Evolutionary conservation across 2,888 invertebrate genomes (phyloP), one percentile per base, ranked within the genome.

Genomic region (Eumacrocentrus americanus): DNA sequence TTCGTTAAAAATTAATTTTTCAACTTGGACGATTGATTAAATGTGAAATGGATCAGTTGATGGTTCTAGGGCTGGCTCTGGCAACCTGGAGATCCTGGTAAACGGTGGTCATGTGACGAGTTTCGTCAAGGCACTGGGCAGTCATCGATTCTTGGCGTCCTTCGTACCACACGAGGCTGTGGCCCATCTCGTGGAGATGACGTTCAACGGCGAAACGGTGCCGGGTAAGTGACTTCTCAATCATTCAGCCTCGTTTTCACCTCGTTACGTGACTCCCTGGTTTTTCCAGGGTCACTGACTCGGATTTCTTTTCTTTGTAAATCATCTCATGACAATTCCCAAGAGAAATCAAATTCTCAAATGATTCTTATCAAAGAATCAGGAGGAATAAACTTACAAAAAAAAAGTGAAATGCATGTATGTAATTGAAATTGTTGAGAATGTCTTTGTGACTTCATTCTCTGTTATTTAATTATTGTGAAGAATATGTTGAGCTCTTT

Each of bases 61-160:
- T 82, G 96, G 97, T 58, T 91, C 94, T 61, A 88, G 89, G 67
- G 97, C 98, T n/a, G 98, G 98, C 35, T 94, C 95, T 2, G 98
- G 98, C 12, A 96, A 97, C 82, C 83, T 98, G 68, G 98, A 98
- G 82, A 92, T 98, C 68, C 87, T 97, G 66, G 96, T 97, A 6
- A 96, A 97, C 75, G 96, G 95, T 37, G 93, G 96, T 3, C 89
- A 95, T 66, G 96, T 98, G 22, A 94, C 95, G 6, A 97, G 97
- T 70, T 94, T 94, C 56, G 96, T 98, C 11, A 87, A 92, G 65
- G 92, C 94, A 60, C 85, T 96, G 50, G 97, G 96, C 44, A 91
- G 91, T 38, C 94, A 96, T 77, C 85, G 91, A 66, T 94, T 94
- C 81, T 86, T 92, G 60, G 98, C 98, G 34, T 91, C 95, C 11